Evolutionary conservation across 2,888 invertebrate genomes (phyloP), one percentile per base, ranked within the genome.

Genomic region (Ennomos quercinarius): DNA sequence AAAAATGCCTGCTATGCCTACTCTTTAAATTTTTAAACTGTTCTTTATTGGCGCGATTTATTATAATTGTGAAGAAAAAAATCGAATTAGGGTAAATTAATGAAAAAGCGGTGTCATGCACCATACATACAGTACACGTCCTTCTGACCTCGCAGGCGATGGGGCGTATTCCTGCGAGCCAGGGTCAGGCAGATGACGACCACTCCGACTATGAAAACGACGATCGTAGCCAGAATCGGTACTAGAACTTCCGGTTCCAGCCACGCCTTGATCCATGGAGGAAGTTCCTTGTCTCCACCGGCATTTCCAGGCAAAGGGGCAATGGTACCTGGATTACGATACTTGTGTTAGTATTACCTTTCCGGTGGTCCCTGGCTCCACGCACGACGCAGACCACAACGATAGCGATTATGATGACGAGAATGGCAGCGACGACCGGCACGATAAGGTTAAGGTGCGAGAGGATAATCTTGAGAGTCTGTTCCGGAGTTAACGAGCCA

Each of bases 371-470:
- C 93, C 96, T 95, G 87, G 97, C 96, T 83, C 97, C 96, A 81
- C 96, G 95, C 76, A 98, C 95, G 79, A 97, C 97, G 95, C 97
- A 98, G 85, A 98, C 97, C 86, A 98, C 97, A 86, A 97, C 95
- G 84, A 98, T 95, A 80, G 98, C 98, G 90, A 98, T 96, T 87
- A 98, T 96, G 90, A 98, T 97, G 93, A 98, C 98, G 81, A 98
- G 95, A 76, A 97, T 94, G 77, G 98, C 97, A 72, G 98, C 97
- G 86, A 97, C 96, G 78, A 98, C 97, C 57, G 98, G 98, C 80
- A 98, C 97, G 93, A 98, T 97, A 84, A 98, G 95, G 94, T 98
- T 97, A 85, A 98, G 95, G 93, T 98, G 97, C 78, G 97, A 95
- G 91, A 97, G 95, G 89, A 98, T 95, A 83, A 97, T 95, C 94